These are phyloP conservation scores for Limonius californicus DNA, from an alignment of 1,140 invertebrate genomes.

Conservation along the genomic window DNA sequence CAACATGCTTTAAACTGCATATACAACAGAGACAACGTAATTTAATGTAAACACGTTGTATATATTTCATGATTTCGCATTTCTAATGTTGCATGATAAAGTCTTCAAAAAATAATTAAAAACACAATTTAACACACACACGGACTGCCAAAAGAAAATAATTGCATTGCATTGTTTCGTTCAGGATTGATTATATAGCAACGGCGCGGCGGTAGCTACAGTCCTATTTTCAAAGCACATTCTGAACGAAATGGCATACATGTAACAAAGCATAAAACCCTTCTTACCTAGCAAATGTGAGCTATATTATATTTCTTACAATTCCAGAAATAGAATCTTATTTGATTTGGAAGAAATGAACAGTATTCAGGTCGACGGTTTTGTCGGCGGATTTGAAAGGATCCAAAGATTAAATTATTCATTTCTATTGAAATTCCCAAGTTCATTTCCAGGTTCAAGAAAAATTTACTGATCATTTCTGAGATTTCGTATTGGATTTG, in stretches of 20 bases:
- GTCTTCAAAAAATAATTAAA: too few species aligned
- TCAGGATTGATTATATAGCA: too few species aligned
- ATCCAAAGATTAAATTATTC: slow-evolving; percentile 19
- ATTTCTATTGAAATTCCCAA: slow-evolving; percentile 18
- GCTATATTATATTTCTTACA: slow-evolving; percentile 12
- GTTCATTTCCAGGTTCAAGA: slow-evolving; percentile 15
- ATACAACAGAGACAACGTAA: too few species aligned
- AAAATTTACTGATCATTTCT: slow-evolving; percentile 19
- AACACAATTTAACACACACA: too few species aligned
- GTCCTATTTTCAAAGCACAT: too few species aligned
- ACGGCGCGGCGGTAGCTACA: too few species aligned
- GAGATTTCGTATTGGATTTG: slow-evolving; percentile 18
- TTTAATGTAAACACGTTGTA: too few species aligned
- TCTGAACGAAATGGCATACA: neutral
- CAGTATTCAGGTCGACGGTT: slow-evolving; percentile 12
- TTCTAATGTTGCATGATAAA: too few species aligned
- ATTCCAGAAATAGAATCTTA: slow-evolving; percentile 11
- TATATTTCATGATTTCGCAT: too few species aligned
- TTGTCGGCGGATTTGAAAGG: slow-evolving; percentile 15
- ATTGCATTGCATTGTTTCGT: too few species aligned
- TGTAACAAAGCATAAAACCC: slow-evolving; percentile 8
- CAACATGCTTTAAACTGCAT: too few species aligned
- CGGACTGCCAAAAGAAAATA: too few species aligned
- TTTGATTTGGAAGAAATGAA: slow-evolving; percentile 16
- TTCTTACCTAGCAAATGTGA: slow-evolving; percentile 9